Conservation (phyloP, 2,888 invertebrate species). For the Cartodere bifasciata region DNA sequence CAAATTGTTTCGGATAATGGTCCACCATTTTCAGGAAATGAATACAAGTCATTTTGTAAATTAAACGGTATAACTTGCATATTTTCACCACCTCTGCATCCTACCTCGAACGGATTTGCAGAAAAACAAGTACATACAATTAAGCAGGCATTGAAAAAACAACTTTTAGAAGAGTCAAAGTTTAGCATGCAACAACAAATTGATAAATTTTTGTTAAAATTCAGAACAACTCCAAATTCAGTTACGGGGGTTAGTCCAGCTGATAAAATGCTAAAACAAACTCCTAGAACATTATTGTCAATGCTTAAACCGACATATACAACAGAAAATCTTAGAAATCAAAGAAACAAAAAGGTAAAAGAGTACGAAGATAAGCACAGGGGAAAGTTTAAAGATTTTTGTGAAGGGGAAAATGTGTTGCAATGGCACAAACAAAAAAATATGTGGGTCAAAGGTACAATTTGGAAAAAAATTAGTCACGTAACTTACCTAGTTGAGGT, state of each 20-base stretch:
- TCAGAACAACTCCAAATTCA: constrained; percentile 1
- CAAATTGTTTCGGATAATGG: constrained; percentile 10
- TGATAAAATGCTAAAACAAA: constrained; percentile 2
- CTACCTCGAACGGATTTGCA: constrained; percentile 9
- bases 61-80: constrained; percentile 4
- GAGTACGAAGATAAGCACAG: too few relatives aligned
- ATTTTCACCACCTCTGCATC: constrained; percentile 9
- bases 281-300: too few relatives aligned
- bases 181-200: background rate
- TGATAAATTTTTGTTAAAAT: constrained; percentile 5
- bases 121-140: constrained; percentile 6
- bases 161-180: constrained; percentile 1
- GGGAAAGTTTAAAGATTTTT: too few relatives aligned
- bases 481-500: too few relatives aligned
- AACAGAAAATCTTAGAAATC: too few relatives aligned
- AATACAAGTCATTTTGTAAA: constrained; percentile 7
- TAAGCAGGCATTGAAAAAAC: constrained; percentile 3
- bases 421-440: too few relatives aligned
- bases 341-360: too few relatives aligned
- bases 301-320: too few relatives aligned
- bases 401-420: too few relatives aligned
- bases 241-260: constrained; percentile 3
- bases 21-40: constrained; percentile 9
- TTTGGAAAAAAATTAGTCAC: too few relatives aligned
- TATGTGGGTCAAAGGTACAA: too few relatives aligned